Percentiles rank a stretch among this genome's conserved stretches.
Evolutionary conservation across 2,888 invertebrate species (phyloP).

Genomic region (Caenorhabditis angaria): DNA sequence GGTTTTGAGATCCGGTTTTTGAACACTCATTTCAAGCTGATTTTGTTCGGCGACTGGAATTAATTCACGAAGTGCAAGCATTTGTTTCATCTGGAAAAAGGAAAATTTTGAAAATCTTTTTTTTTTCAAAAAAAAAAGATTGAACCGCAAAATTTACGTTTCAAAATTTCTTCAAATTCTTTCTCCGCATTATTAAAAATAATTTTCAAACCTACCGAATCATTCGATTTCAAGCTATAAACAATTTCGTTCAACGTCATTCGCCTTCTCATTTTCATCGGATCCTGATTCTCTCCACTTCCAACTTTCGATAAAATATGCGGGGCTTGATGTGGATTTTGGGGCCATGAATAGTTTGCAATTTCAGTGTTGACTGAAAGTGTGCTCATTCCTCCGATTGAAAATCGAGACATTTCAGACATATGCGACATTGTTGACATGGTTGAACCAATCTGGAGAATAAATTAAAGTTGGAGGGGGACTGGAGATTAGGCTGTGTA

Average conservation of each 20-base stretch:
- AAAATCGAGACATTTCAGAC: conserved; percentile 21
- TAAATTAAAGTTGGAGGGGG: background rate
- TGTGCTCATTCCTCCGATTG: conserved; percentile 20
- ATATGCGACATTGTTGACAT: conserved; percentile 29
- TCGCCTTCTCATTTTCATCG: conserved; percentile 14
- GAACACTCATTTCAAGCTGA: conserved; percentile 6
- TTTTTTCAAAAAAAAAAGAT: too few species aligned
- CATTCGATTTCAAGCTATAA: conserved; percentile 18
- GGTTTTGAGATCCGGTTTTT: conserved; percentile 4
- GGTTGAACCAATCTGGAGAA: conserved; percentile 26
- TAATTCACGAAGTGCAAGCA: conserved; percentile 20
- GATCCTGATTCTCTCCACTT: conserved; percentile 33
- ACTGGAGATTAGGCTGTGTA: background rate
- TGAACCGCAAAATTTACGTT: background rate
- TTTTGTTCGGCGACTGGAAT: conserved; percentile 17
- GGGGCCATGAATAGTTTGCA: conserved; percentile 13
- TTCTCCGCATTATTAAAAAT: too few species aligned
- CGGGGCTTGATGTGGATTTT: conserved; percentile 17
- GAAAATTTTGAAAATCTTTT: too few species aligned
- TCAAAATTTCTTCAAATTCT: background rate
- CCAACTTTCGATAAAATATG: conserved; percentile 21
- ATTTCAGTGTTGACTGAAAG: conserved; percentile 35
- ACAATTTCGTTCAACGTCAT: conserved; percentile 22
- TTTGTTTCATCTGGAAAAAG: conserved; percentile 15
- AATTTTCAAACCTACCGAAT: conserved; percentile 7